Percentiles rank a stretch among this genome's conserved stretches.
These are phyloP conservation scores for Ceratitis capitata DNA, from an alignment of 1,140 invertebrate genomes.

Conservation along the genomic window DNA sequence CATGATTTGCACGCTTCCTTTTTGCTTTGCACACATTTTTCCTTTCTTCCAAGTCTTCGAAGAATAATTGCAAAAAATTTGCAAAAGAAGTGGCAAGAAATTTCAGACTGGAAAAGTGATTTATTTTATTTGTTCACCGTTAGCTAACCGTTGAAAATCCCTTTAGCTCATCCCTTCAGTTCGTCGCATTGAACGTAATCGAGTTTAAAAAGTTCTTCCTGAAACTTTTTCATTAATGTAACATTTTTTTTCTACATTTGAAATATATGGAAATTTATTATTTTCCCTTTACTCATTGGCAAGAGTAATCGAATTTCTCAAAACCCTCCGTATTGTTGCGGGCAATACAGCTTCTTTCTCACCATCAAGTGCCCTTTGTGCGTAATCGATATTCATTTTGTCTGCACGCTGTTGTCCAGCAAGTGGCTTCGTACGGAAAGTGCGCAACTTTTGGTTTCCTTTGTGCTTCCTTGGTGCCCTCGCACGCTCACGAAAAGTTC, in stretches of 20 bases:
- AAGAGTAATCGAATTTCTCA: not conserved
- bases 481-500: not conserved
- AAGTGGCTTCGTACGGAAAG: slow-evolving; percentile 8
- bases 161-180: too few relatives aligned
- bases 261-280: not conserved
- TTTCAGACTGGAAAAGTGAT: not conserved
- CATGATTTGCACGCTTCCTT: not conserved
- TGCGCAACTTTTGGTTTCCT: too few relatives aligned
- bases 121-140: not conserved
- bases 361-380: not conserved
- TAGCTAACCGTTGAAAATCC: not conserved
- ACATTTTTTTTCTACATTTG: too few relatives aligned
- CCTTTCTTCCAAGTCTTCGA: too few relatives aligned
- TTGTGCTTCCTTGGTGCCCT: not conserved
- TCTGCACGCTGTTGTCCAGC: not conserved
- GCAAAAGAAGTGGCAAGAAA: not conserved
- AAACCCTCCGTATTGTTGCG: not conserved
- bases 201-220: not conserved
- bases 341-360: not conserved
- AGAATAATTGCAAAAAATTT: not conserved
- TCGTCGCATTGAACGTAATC: not conserved
- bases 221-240: not conserved
- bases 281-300: not conserved
- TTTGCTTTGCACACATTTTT: not conserved
- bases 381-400: slow-evolving; percentile 22